phyloP scores from a whole-genome alignment of 2,888 invertebrate genomes.

The Platycheirus albimanus region DNA sequence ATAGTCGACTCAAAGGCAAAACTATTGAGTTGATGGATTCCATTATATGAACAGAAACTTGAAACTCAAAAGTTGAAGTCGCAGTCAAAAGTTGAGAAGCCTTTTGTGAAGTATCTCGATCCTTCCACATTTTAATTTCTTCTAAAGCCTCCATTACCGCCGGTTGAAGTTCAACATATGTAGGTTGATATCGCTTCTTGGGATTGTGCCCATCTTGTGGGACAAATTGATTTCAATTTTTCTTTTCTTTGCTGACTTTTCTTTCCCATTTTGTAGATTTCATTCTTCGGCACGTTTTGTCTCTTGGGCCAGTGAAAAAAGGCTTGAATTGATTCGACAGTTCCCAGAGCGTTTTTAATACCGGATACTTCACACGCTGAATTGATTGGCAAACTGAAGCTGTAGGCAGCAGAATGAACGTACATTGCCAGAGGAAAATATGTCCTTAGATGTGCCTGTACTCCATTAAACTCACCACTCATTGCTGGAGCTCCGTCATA shows the following conservation, averaged over 20 bases:
- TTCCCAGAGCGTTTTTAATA: not conserved
- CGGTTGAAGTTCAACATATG: not conserved
- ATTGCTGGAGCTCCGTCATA: conserved; percentile 75
- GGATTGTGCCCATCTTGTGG: conserved; percentile 2
- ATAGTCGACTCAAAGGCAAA: no score
- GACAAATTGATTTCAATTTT: not conserved
- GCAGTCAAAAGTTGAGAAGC: not conserved
- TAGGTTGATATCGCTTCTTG: not conserved
- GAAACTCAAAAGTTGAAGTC: not conserved
- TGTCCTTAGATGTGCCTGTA: conserved; percentile 34
- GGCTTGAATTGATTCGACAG: conserved; percentile 1
- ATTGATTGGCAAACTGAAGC: conserved; percentile 74
- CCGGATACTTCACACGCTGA: not conserved
- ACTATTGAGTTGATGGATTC: no score
- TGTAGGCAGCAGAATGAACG: conserved; percentile 75
- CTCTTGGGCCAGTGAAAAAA: not conserved
- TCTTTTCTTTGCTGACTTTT: not conserved
- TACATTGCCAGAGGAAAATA: conserved; percentile 67
- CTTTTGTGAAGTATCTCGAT: not conserved
- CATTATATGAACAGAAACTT: no score
- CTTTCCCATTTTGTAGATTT: not conserved
- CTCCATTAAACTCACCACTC: no score
- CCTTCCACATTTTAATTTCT: not conserved
- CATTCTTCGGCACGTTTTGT: not conserved
- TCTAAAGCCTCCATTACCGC: no score